Base-by-base conservation (phyloP, 2,797 vertebrate genomes). In the Cyclopterus lumpus region DNA sequence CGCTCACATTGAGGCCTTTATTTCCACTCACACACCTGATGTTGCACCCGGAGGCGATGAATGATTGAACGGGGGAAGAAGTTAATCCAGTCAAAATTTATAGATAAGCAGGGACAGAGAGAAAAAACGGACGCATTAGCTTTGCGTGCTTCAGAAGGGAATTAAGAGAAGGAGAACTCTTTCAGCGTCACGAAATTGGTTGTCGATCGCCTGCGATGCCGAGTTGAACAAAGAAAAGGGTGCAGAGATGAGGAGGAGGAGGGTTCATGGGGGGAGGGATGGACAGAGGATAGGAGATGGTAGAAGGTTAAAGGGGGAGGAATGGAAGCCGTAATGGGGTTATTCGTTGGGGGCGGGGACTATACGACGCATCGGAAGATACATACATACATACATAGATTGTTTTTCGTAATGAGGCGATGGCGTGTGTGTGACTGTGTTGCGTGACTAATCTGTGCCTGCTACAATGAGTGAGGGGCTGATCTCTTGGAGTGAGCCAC, bases 401-500 rank as follows among this genome's bases (percentile, higher is more conserved):
- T 22, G 34, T 77, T 85, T 76, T 77, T 67, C 28, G 59, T 76
- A 81, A 77, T 78, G 80, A 85, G 82, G 66, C 57, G 71, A 8
- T 44, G 40, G 53, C 14, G 40, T 48, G 65, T 76, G 71, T 75
- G 77, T 64, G 80, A 57, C 40, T 72, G 61, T 67, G 72, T 86
- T 83, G 86, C 81, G 79, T 92, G 90, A 92, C 89, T 87, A 90
- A 89, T 92, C 89, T 83, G 65, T 55, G 80, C 68, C 81, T 67
- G 86, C 80, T 86, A 87, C 89, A 83, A 67, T 79, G 79, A 89
- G 80, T 87, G 91, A 79, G 88, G 81, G 77, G 79, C 88, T 90
- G 86, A 91, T 91, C 89, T 91, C 86, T 87, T 73, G 67, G 86
- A 90, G 86, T 83, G 87, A 88, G 83, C 81, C 86, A 79, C 91